Percentiles rank a stretch among this genome's conserved stretches.
Evolutionary conservation across 1,140 invertebrate genomes (phyloP).

Genomic region (Centruroides sculpturatus): DNA sequence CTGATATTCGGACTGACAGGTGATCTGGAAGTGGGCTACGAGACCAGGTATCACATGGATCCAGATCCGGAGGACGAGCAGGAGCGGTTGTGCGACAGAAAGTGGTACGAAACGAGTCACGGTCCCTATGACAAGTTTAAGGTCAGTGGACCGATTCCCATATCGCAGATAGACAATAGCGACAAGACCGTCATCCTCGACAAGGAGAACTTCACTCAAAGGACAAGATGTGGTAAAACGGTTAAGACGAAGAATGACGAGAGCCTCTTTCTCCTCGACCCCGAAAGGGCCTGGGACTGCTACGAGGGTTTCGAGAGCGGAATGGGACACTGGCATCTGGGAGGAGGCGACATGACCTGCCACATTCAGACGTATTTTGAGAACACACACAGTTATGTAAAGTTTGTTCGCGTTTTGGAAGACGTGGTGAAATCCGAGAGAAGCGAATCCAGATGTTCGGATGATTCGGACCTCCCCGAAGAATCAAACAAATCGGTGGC

Average conservation of each 20-base stretch:
- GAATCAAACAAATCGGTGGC: no score
- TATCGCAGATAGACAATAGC: not conserved
- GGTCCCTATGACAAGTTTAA: no score
- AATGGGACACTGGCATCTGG: constrained; percentile 30
- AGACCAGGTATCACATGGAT: not conserved
- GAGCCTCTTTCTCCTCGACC: constrained; percentile 17
- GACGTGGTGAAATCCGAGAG: not conserved
- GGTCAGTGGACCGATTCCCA: not conserved
- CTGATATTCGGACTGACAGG: constrained; percentile 57
- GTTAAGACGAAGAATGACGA: constrained; percentile 15
- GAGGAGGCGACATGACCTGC: constrained; percentile 41
- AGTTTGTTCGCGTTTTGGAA: constrained; percentile 53
- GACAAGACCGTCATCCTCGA: constrained; percentile 11
- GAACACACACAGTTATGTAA: constrained; percentile 59
- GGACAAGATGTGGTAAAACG: constrained; percentile 17
- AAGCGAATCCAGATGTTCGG: no score
- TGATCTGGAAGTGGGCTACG: constrained; percentile 29
- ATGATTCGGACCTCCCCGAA: no score
- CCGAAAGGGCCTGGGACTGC: constrained; percentile 19
- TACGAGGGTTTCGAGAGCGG: constrained; percentile 27
- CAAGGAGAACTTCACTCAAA: constrained; percentile 18
- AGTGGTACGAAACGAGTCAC: constrained; percentile 16
- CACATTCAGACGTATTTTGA: constrained; percentile 77
- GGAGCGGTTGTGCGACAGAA: not conserved
- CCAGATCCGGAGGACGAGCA: not conserved